These are phyloP conservation scores for Drosophila mercatorum DNA, from an alignment of 2,888 invertebrate species.

Conservation along the genomic window DNA sequence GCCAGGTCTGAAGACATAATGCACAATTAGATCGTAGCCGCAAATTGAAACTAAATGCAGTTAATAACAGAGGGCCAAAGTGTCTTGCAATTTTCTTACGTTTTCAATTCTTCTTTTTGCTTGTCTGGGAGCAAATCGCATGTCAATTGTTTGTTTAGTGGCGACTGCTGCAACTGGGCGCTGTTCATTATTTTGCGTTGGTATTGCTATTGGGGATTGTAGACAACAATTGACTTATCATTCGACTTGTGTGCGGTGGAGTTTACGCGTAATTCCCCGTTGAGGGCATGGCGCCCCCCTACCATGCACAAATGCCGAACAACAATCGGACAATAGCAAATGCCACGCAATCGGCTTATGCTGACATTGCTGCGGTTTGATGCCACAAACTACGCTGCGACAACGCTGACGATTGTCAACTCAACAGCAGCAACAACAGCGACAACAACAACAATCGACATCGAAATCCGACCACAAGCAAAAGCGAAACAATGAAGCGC, in stretches of 20 bases:
- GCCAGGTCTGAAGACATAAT: conserved; percentile 37
- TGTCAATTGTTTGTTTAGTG: conserved; percentile 42
- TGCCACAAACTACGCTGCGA: conserved; percentile 50
- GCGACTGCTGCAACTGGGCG: conserved; percentile 12
- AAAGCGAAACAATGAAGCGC: conserved; percentile 65
- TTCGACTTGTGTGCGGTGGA: conserved; percentile 65
- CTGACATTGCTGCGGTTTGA: conserved; percentile 72
- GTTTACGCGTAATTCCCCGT: conserved; percentile 62
- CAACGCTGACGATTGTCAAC: conserved; percentile 42
- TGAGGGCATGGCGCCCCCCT: conserved; percentile 2
- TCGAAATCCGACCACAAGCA: conserved; percentile 51
- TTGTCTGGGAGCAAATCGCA: conserved; percentile 36
- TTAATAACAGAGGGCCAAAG: conserved; percentile 48
- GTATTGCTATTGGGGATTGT: conserved; percentile 28
- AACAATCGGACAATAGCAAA: conserved; percentile 65
- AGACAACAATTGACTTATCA: conserved; percentile 77
- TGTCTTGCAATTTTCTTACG: conserved; percentile 32
- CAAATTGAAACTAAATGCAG: conserved; percentile 78
- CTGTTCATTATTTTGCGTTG: conserved; percentile 53
- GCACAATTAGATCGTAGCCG: conserved; percentile 72
- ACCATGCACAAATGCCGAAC: conserved; percentile 6
- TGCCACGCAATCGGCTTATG: conserved; percentile 79
- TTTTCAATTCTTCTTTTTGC: conserved; percentile 4
- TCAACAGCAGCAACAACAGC: conserved; percentile 20
- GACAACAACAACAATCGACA: conserved; percentile 22